These are phyloP conservation scores for Ditylenchus dipsaci DNA, from an alignment of 1,140 invertebrate genomes.

Conservation along the genomic window DNA sequence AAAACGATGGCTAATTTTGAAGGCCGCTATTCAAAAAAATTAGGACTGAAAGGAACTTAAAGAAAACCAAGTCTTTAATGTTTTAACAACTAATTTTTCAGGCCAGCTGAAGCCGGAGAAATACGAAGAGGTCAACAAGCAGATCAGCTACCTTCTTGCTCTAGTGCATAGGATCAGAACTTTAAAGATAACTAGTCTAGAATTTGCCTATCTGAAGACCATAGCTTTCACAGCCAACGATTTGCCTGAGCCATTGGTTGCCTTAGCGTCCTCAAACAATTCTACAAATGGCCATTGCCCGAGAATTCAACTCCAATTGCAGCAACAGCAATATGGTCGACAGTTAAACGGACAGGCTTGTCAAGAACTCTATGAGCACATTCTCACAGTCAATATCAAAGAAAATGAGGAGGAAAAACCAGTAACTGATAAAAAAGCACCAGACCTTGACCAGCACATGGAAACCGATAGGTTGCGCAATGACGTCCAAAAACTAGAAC, in stretches of 20 bases:
- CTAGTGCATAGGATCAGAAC: conserved; percentile 71
- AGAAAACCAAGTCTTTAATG: too few relatives aligned
- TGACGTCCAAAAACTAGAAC: too few relatives aligned
- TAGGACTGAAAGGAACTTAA: too few relatives aligned
- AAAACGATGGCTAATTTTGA: too few relatives aligned
- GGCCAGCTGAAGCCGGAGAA: conserved; percentile 44
- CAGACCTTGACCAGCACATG: too few relatives aligned
- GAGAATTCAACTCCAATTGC: conserved; percentile 60
- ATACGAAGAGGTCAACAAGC: conserved; percentile 62
- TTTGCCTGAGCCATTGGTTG: conserved; percentile 16
- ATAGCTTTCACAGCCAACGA: conserved; percentile 66
- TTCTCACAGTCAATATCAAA: conserved; percentile 52
- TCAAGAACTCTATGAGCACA: conserved; percentile 68
- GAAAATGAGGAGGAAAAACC: background rate
- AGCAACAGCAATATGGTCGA: conserved; percentile 56
- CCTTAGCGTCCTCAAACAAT: background rate
- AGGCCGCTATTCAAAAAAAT: too few relatives aligned
- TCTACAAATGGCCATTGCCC: conserved; percentile 7
- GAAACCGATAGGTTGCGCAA: too few relatives aligned
- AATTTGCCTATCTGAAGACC: conserved; percentile 84
- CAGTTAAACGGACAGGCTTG: conserved; percentile 72
- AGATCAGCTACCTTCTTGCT: conserved; percentile 57
- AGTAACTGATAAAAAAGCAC: background rate
- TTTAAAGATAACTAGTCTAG: conserved; percentile 73
- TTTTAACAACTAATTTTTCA: too few relatives aligned